Conservation (phyloP, 1,140 invertebrate species). For the Chlorops oryzae region DNA sequence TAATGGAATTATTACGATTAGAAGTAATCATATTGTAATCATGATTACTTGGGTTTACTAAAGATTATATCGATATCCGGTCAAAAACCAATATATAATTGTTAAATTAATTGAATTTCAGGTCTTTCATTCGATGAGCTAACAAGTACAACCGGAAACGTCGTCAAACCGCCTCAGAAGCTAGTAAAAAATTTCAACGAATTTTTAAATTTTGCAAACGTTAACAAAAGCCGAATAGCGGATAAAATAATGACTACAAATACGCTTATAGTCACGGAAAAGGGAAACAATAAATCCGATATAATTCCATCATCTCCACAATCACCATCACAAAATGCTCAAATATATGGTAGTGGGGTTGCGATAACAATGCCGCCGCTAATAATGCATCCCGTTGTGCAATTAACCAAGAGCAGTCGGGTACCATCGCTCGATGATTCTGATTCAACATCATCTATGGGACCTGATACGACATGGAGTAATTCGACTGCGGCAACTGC, state of each 20-base stretch:
- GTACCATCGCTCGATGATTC: constrained; percentile 49
- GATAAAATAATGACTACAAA: constrained; percentile 32
- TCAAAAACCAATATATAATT: too few species aligned
- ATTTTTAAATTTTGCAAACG: constrained; percentile 68
- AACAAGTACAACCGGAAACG: too few species aligned
- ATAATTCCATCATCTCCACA: too few species aligned
- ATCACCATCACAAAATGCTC: too few species aligned
- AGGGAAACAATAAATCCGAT: not conserved
- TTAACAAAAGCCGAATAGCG: constrained; percentile 53
- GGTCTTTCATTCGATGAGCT: too few species aligned
- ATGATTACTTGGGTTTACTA: too few species aligned
- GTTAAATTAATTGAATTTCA: too few species aligned
- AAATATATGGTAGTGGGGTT: too few species aligned
- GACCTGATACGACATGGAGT: constrained; percentile 43
- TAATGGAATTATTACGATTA: too few species aligned
- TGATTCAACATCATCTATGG: constrained; percentile 48
- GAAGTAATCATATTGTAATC: too few species aligned
- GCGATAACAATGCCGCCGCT: constrained; percentile 14
- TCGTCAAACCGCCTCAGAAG: constrained; percentile 47
- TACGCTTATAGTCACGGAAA: too few species aligned
- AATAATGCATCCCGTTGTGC: constrained; percentile 45
- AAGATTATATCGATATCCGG: too few species aligned
- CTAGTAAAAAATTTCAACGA: constrained; percentile 80
- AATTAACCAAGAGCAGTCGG: constrained; percentile 45
- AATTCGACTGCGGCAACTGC: constrained; percentile 39